These are phyloP conservation scores for Melanotaenia nigrans DNA, from an alignment of 2,797 vertebrate species.

Conservation along the genomic window DNA sequence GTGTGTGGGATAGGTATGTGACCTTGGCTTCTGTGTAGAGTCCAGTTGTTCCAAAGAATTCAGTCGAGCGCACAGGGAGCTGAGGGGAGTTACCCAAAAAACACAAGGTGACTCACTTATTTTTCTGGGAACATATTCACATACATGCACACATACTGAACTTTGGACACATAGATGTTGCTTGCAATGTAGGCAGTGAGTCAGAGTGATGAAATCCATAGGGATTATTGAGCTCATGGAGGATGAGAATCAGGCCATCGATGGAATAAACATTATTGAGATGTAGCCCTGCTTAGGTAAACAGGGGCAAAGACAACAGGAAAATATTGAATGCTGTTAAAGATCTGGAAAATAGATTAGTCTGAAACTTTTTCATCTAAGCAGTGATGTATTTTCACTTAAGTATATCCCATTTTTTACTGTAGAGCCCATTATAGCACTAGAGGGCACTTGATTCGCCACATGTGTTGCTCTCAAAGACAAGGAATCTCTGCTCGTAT, in stretches of 20 bases:
- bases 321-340: not conserved
- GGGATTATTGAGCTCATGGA: not conserved
- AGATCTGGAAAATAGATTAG: not conserved
- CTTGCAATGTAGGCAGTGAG: not conserved
- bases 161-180: slow-evolving; percentile 7
- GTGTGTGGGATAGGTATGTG: slow-evolving; percentile 58
- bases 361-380: slow-evolving; percentile 11
- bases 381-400: slow-evolving; percentile 6
- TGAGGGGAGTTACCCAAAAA: slow-evolving; percentile 56
- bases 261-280: not conserved
- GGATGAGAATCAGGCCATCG: not conserved
- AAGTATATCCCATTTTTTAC: not conserved
- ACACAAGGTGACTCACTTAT: slow-evolving; percentile 69
- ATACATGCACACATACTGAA: not conserved
- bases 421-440: slow-evolving; percentile 3
- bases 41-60: slow-evolving; percentile 68
- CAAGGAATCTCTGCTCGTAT: not conserved
- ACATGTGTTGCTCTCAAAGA: slow-evolving; percentile 15
- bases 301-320: not conserved
- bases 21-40: slow-evolving; percentile 68
- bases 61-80: slow-evolving; percentile 33
- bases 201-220: slow-evolving; percentile 8
- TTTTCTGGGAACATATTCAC: slow-evolving; percentile 44
- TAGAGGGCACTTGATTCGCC: slow-evolving; percentile 49
- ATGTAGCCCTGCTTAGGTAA: not conserved